Base-by-base conservation (phyloP, 37 sponge, comb jelly and placozoan genomes). In the Theonella swinhoei region DNA sequence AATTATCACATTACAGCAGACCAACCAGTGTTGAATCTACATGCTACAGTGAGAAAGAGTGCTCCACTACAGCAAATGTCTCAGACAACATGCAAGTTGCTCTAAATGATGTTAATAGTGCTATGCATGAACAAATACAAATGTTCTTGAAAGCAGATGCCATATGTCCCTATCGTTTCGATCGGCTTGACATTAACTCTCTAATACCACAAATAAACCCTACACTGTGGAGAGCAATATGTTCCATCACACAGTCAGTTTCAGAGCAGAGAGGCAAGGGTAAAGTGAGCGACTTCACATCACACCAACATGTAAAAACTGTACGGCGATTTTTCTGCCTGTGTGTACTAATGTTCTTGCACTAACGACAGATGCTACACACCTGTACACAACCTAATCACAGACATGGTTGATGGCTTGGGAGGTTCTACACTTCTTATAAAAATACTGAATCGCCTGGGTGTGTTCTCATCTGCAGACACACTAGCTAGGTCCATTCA, bases 391-490 rank as follows among this genome's bases (percentile, higher is more conserved):
- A 32, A 24, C 29, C 68, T 79, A 66, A 30, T 79, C 14, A 79
- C 80, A 20, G 68, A 79, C 17, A 37, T 64, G 20, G 68, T 79
- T 22, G 68, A 79, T 33, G 66, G 80, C 29, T 68, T 38, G 39
- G 80, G 80, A 32, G 80, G 80, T 29, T 65, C 80, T 35, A 3
- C 39, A 37, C 43, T 79, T 24, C 39, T 79, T 17, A 37, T 79
- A 17, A 24, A 61, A 24, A 64, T 64, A 17, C 66, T 79, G 33
- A 79, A 79, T 31, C 38, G 68, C 5, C 29, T 79, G 5, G 80
- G 80, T 39, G 40, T 79, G 22, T 79, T 67, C 35, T 33, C 80
- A 7, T 79, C 80, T 39, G 42, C 40, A 5, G 80, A 79, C 66
- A 61, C 64, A 33, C 78, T 79, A 24, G n/a, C 39, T 24, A 67